These are phyloP conservation scores for Trogon melanurus DNA, from an alignment of 2,113 vertebrate species.

Conservation along the genomic window DNA sequence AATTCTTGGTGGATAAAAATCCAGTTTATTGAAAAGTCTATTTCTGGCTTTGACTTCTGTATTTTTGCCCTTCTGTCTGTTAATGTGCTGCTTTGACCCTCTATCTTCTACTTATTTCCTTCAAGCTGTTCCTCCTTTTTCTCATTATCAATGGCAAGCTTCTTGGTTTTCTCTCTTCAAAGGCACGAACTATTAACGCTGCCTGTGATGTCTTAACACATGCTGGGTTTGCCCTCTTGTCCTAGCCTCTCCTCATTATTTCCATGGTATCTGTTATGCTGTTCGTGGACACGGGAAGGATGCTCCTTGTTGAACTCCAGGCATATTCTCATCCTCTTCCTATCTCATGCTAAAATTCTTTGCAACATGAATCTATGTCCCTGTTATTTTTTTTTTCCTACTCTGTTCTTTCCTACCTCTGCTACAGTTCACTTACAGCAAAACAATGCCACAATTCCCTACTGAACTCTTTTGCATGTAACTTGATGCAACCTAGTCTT, in stretches of 20 bases:
- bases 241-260: neutral
- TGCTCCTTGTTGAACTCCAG: neutral
- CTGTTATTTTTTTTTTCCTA: neutral
- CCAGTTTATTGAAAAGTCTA: neutral
- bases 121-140: neutral
- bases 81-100: neutral
- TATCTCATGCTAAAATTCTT: neutral
- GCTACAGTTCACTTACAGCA: neutral
- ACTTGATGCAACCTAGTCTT: neutral
- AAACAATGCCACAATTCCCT: neutral
- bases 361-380: neutral
- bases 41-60: neutral
- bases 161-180: neutral
- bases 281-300: accelerated
- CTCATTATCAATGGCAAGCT: neutral
- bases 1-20: neutral
- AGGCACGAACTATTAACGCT: neutral
- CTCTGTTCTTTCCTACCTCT: neutral
- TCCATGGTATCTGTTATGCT: neutral
- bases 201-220: neutral
- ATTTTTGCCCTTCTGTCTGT: neutral
- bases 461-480: neutral
- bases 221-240: slow-evolving; percentile 1
- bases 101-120: neutral
- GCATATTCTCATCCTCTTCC: neutral